These are phyloP conservation scores for Hyperopisus bebe DNA, from an alignment of 2,113 vertebrate genomes.

Conservation along the genomic window DNA sequence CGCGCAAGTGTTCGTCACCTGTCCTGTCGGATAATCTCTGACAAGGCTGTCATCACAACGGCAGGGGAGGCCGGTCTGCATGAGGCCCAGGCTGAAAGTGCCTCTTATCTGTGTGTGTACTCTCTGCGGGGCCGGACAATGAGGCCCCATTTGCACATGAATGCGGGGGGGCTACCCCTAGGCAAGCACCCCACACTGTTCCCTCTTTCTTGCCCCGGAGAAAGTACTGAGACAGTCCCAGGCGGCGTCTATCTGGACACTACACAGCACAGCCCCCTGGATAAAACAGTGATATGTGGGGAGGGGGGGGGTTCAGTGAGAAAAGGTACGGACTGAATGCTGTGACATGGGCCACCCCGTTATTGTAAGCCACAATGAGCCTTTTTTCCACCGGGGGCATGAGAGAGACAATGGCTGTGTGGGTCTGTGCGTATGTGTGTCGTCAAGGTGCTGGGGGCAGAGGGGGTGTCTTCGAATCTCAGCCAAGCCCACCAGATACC, in stretches of 20 bases:
- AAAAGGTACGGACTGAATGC: constrained; percentile 58
- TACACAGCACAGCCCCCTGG: not conserved
- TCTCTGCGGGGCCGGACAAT: constrained; percentile 65
- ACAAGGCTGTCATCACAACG: constrained; percentile 55
- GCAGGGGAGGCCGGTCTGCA: constrained; percentile 44
- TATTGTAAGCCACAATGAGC: constrained; percentile 45
- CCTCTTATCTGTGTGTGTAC: constrained; percentile 68
- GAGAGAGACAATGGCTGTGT: not conserved
- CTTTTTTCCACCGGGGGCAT: constrained; percentile 50
- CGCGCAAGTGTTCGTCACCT: constrained; percentile 35
- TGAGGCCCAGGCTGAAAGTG: constrained; percentile 54
- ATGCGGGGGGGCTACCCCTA: constrained; percentile 55
- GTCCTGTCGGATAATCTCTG: constrained; percentile 64
- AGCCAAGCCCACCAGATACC: constrained; percentile 51
- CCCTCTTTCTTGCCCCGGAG: constrained; percentile 42
- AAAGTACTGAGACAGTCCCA: constrained; percentile 1
- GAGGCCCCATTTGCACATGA: constrained; percentile 84
- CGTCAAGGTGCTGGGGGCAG: not conserved
- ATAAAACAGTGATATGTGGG: constrained; percentile 25
- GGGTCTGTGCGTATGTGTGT: not conserved
- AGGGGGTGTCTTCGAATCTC: not conserved
- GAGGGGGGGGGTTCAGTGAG: constrained; percentile 38
- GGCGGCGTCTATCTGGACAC: constrained; percentile 3
- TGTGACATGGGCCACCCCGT: constrained; percentile 41
- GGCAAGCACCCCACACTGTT: constrained; percentile 59